Base-by-base conservation (phyloP, 2,113 vertebrate genomes). In the Dolichotis patagonum region DNA sequence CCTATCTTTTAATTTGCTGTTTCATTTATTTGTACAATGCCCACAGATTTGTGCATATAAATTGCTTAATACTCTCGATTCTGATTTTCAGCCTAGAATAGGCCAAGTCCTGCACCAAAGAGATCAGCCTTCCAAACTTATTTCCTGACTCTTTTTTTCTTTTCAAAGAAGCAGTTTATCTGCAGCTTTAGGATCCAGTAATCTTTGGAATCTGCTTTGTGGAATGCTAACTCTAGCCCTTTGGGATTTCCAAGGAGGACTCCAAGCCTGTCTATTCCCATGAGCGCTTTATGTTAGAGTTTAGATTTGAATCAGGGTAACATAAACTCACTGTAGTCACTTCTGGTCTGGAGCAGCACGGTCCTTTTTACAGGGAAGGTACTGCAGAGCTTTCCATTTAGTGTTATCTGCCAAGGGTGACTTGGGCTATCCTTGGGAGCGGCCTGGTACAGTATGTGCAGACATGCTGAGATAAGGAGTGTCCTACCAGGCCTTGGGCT, bases 391-490 rank as follows among this genome's bases (percentile, higher is more conserved):
- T 97, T 97, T 96, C 91, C 92, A n/a, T 82, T 94, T 73, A 94
- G 69, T 20, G 20, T 75, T 90, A 88, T 96, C 94, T 96, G 88
- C 90, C 92, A 90, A 94, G 90, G 92, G 94, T 94, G 92, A 67
- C 77, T 93, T 85, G 92, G 60, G 46, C 81, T 93, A 82, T 88
- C 97, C 96, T 96, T 96, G 96, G 96, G 95, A 96, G 92, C 58
- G 92, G 92, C 91, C 90, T 12, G 26, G 92, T 85, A 78, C 77
- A 75, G 71, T 96, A 80, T 83, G 85, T 97, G 95, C 90, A 92
- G 96, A 96, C 95, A n/a, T 67, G 69, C 97, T 28, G 63, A 97
- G 96, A 97, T 97, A 88, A 97, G 82, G 90, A 93, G 38, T 81
- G 86, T 90, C 92, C 92, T 22, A 71, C 92, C 69, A 90, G 95